Evolutionary conservation across 2,113 vertebrate species (phyloP).

Genomic region (Hippopotamus amphibius): DNA sequence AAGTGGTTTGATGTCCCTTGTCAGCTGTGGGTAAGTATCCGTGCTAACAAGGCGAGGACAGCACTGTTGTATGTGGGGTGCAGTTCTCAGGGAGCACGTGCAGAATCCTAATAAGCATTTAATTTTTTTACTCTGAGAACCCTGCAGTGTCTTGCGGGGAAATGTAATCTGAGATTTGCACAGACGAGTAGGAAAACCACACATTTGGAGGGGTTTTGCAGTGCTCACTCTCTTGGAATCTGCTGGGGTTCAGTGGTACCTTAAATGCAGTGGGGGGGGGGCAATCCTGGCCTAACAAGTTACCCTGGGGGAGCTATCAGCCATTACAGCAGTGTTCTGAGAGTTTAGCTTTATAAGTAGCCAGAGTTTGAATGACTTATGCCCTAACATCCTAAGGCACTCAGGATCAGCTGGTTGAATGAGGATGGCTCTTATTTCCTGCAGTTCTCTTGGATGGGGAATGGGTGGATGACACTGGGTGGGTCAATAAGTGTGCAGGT

Average conservation of each 20-base stretch:
- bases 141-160: not conserved
- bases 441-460: not conserved
- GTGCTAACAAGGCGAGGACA: constrained; percentile 67
- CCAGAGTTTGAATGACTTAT: not conserved
- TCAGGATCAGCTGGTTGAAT: not conserved
- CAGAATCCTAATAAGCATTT: constrained; percentile 70
- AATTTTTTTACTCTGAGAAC: constrained; percentile 44
- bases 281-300: not conserved
- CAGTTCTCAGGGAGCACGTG: not conserved
- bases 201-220: not conserved
- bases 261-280: not conserved
- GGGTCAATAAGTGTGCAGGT: not conserved
- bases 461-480: not conserved
- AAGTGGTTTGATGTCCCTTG: constrained; percentile 60
- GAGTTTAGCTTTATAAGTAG: not conserved
- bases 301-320: not conserved
- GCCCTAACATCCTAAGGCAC: not conserved
- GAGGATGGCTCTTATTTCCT: not conserved
- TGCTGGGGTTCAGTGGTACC: not conserved
- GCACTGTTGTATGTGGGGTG: not conserved
- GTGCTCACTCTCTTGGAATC: not conserved
- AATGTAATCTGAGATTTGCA: constrained; percentile 22
- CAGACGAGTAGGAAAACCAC: not conserved
- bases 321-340: not conserved
- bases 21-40: constrained; percentile 66